Base-by-base conservation (phyloP, 1,140 invertebrate species). In the Teleopsis dalmanni region DNA sequence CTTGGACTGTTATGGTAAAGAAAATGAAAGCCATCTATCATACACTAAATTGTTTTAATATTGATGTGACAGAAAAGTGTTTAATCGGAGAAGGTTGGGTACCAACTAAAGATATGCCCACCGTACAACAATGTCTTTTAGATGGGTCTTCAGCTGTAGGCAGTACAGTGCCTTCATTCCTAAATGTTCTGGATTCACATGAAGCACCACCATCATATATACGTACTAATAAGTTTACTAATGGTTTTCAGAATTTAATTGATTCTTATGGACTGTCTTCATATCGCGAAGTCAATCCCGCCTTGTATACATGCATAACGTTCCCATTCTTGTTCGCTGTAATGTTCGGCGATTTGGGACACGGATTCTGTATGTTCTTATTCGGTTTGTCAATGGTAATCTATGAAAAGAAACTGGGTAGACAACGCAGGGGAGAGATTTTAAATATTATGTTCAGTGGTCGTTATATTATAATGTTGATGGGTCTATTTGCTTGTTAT, bases 251-350 rank as follows among this genome's bases (percentile, higher is more conserved):
- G 74, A 87, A 81, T 62, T 80, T 99, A 50, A 93, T 99, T 52
- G 92, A 98, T 74, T 81, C 95, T 0, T 98, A 98, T 65, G 96
- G 95, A 50, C 83, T 98, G 29, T 84, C 85, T 19, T 84, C 82
- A 10, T 98, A 98, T 70, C 78, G 91, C 48, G 96, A 99, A 76
- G 86, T 93, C 92, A 98, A 75, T 65, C 74, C 34, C 53, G 78
- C 58, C 66, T 42, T 67, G 1, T 68, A 79, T 5, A 93, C 93
- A 1, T 93, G 93, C 58, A 93, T 98, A 46, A 95, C 93, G 0
- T 99, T 99, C 74, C 95, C 95, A 22, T 98, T 99, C 75, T 72
- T 99, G 29, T 99, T 99, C 74, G 91, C 88, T 45, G 83, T 98
- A 56, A 98, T 98, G 95, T 99, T 98, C 73, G 95, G 95, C 38